Evolutionary conservation across 2,113 vertebrate genomes (phyloP), one percentile per base, ranked within the genome.

Genomic region (Sakesphorus luctuosus): DNA sequence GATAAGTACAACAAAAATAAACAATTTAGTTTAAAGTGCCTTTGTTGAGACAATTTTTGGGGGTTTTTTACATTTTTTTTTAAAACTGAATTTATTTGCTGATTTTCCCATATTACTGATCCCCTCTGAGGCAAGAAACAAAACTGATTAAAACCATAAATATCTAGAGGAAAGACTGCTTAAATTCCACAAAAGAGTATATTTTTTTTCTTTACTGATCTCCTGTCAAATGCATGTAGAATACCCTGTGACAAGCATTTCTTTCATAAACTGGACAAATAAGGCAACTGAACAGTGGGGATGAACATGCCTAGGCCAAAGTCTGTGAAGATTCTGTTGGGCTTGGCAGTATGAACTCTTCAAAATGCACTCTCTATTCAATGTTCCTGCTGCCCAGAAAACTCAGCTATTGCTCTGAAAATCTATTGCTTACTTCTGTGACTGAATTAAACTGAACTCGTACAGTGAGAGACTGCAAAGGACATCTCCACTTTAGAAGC

Each of bases 251-350:
- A 31, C 26, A 84, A 24, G 9, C 23, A 10, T 24, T 24, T 3
- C 10, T 76, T 3, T 10, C 0, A 0, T 7, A 35, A 17, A 16
- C 1, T 1, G 61, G 33, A 67, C 6, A 59, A 36, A 36, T 10
- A 26, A 62, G 50, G 13, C n/a, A 84, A 11, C 36, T 14, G 8
- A 47, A 19, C 25, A 25, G 23, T 12, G 29, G 23, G 12, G 15
- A 88, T 44, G 53, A 65, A 73, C 28, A 26, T 13, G 16, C 13
- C 29, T 18, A 9, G 29, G 4, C 9, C 26, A 55, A 47, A 25
- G 7, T 36, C 31, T 67, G 24, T 3, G 6, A 28, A 63, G 56
- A 19, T 71, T 18, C 20, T 63, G 13, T 43, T 25, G 44, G 35
- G 7, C 6, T 72, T 69, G 13, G 23, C 61, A 67, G 18, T 28